Evolutionary conservation across 1,140 invertebrate genomes (phyloP).

Genomic region (Vanessa tameamea): DNA sequence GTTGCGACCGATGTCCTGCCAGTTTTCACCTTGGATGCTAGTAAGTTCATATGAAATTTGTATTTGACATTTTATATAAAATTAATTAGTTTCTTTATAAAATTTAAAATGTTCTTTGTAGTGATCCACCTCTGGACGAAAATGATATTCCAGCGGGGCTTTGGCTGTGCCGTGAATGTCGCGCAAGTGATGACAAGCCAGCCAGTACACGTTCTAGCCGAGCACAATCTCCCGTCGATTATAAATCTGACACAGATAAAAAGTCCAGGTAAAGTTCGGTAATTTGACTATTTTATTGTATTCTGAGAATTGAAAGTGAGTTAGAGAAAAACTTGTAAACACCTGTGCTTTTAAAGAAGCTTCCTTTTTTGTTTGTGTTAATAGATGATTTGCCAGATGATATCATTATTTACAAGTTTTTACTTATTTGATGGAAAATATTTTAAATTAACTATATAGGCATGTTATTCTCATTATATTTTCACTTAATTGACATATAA

Average conservation of each 20-base stretch:
- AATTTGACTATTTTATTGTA: background rate
- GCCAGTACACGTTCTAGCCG: constrained; percentile 58
- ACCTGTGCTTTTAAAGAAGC: no score
- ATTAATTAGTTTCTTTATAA: background rate
- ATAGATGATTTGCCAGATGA: no score
- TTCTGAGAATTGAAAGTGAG: no score
- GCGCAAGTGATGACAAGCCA: constrained; percentile 71
- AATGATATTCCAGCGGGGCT: constrained; percentile 94
- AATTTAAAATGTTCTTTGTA: constrained; percentile 53
- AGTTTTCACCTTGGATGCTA: constrained; percentile 97
- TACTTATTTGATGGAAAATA: no score
- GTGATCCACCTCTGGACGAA: constrained; percentile 94
- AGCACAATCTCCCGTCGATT: constrained; percentile 66
- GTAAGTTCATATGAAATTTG: constrained; percentile 81
- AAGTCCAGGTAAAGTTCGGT: constrained; percentile 55
- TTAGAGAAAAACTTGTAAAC: background rate
- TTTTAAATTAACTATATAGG: no score
- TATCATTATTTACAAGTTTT: no score
- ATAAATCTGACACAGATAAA: constrained; percentile 63
- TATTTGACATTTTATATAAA: background rate
- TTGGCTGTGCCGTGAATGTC: constrained; percentile 94
- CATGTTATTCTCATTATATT: no score
- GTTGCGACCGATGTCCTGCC: constrained; percentile 96
- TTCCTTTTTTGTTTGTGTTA: no score
- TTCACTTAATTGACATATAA: no score